phyloP scores from a whole-genome alignment of 1,140 invertebrate species.

The Melitaea cinxia region DNA sequence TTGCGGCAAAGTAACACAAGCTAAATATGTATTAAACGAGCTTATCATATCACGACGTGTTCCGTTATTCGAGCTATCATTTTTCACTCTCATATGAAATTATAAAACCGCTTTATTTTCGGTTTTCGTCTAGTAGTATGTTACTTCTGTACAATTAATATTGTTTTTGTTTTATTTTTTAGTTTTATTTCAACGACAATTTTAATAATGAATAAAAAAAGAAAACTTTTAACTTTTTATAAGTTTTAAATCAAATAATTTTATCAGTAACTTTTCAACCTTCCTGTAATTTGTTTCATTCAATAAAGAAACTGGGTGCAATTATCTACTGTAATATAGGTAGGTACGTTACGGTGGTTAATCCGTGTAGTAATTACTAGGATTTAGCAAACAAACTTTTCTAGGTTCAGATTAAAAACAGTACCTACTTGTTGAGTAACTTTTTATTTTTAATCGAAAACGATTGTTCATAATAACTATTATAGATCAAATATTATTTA shows the following conservation, averaged over 20 bases:
- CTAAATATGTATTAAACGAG: too few relatives aligned
- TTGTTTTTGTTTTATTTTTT: too few relatives aligned
- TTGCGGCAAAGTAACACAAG: background rate
- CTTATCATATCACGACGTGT: background rate
- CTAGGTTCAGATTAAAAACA: constrained; percentile 3
- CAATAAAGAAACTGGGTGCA: background rate
- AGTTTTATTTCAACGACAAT: too few relatives aligned
- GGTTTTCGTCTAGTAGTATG: background rate
- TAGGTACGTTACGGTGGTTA: background rate
- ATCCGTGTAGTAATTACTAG: background rate
- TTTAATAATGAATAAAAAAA: too few relatives aligned
- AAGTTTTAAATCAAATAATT: too few relatives aligned
- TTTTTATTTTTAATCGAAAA: background rate
- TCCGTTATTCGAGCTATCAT: background rate
- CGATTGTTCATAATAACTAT: too few relatives aligned
- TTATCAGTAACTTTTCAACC: too few relatives aligned
- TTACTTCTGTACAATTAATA: too few relatives aligned
- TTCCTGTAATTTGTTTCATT: background rate
- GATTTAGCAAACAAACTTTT: constrained; percentile 7
- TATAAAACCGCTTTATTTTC: background rate
- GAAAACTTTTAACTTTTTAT: too few relatives aligned
- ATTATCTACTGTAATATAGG: constrained; percentile 3
- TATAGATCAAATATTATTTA: too few relatives aligned
- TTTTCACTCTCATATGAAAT: background rate
- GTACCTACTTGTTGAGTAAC: background rate